Evolutionary conservation across 2,797 vertebrate species (phyloP), one percentile per base, ranked within the genome.

Genomic region (Pampus argenteus): DNA sequence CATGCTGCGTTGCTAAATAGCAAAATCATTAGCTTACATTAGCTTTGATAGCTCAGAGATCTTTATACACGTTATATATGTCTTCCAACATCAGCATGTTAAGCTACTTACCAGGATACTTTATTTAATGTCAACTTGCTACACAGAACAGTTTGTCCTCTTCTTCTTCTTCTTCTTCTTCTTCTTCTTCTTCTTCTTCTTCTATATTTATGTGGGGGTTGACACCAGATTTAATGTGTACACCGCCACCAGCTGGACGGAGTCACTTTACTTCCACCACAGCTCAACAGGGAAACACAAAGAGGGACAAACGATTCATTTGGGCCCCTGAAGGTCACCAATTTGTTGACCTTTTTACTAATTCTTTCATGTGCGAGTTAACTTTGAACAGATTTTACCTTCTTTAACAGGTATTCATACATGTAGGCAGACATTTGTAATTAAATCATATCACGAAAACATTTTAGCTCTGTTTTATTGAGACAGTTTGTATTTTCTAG

Each of bases 121-220:
- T 59, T 73, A 6, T 75, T 82, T 76, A 64, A 8, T 6, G 11
- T 3, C 3, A 10, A 28, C 2, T 28, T 22, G 79, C 66, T 76
- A 2, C 17, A 28, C 29, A 6, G 31, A 0, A 11, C 34, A 71
- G 67, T n/a, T n/a, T n/a, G n/a, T n/a, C 60, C 61, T 36, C 6
- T 18, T 31, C 29, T 79, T 77, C 71, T 76, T 79, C 79, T 56
- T 55, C 23, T 25, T 40, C 3, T 4, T 3, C 9, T 47, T n/a
- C 60, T 64, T 36, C 6, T 18, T 31, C 29, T 79, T 77, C 71
- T 76, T 79, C 79, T 56, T 55, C 23, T 25, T 40, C 3, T 4
- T 3, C 9, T 47, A 2, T 48, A 18, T 29, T 18, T 0, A 13
- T 2, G 2, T 2, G 1, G 1, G 5, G 3, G 26, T 26, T 5